A percentile compares a stretch with the other conserved stretches of the same genome.
phyloP scores from a whole-genome alignment of 2,797 vertebrate genomes.

The Synanceia verrucosa region DNA sequence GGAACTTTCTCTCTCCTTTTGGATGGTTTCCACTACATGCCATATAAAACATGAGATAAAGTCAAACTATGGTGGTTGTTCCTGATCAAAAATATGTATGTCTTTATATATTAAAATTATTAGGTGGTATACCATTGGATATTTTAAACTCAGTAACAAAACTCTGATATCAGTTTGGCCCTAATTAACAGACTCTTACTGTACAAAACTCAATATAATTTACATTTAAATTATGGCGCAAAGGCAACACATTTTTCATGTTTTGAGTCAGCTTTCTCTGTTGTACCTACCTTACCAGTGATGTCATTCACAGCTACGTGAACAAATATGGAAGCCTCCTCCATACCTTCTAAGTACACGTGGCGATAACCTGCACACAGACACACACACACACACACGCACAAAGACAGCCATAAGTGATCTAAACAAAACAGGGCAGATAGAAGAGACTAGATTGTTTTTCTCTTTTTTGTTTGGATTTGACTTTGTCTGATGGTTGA shows the following conservation, averaged over 20 bases:
- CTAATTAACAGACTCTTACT: background rate
- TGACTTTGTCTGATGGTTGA: background rate
- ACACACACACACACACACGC: constrained; percentile 5
- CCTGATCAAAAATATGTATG: background rate
- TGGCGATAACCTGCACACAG: constrained; percentile 90
- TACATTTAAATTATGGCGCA: background rate
- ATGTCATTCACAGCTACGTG: constrained; percentile 95
- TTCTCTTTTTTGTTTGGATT: background rate
- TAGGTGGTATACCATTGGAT: background rate
- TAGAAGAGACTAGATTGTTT: background rate
- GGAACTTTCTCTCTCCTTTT: background rate
- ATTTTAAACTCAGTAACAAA: background rate
- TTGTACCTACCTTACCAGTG: constrained; percentile 95
- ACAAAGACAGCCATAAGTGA: background rate
- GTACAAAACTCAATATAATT: background rate
- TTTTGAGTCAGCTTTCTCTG: background rate
- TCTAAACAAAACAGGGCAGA: background rate
- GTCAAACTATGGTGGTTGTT: background rate
- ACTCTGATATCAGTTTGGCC: background rate
- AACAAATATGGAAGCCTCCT: constrained; percentile 98
- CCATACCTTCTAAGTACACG: constrained; percentile 98
- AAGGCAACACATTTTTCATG: background rate
- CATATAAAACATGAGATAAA: background rate
- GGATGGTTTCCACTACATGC: no score
- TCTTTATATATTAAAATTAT: background rate